These are phyloP conservation scores for Diploptera punctata DNA, from an alignment of 2,888 invertebrate species.

Conservation along the genomic window DNA sequence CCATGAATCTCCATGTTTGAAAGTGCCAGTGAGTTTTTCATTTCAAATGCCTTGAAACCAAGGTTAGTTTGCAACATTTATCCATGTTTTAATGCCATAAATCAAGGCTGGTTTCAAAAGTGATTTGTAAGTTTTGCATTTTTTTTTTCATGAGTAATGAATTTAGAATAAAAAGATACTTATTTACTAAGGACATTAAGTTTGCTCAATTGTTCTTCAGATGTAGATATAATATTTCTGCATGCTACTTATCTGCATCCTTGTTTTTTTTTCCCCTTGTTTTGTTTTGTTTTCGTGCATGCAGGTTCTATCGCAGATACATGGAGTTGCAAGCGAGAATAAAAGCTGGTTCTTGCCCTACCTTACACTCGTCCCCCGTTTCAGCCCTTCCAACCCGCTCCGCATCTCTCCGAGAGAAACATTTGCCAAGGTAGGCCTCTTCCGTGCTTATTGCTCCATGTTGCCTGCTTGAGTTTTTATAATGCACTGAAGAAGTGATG, in stretches of 20 bases:
- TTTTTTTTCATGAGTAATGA: too few species aligned
- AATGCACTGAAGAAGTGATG: too few species aligned
- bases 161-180: neutral
- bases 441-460: neutral
- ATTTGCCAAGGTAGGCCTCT: slow-evolving; percentile 48
- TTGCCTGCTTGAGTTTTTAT: slow-evolving; percentile 5
- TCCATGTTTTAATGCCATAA: too few species aligned
- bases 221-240: neutral
- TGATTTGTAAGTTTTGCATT: too few species aligned
- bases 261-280: slow-evolving; percentile 28
- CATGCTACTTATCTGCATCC: slow-evolving; percentile 29
- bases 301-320: slow-evolving; percentile 90
- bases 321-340: slow-evolving; percentile 87
- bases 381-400: slow-evolving; percentile 61
- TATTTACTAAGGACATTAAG: neutral
- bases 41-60: too few species aligned
- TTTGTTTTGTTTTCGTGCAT: slow-evolving; percentile 40
- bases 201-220: neutral
- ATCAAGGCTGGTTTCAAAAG: too few species aligned
- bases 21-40: too few species aligned
- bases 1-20: too few species aligned
- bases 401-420: slow-evolving; percentile 64
- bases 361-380: slow-evolving; percentile 56
- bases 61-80: too few species aligned
- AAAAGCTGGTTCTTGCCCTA: slow-evolving; percentile 83